phyloP scores from a whole-genome alignment of 2,888 invertebrate species.

The Chaetogeoica ovagalla region DNA sequence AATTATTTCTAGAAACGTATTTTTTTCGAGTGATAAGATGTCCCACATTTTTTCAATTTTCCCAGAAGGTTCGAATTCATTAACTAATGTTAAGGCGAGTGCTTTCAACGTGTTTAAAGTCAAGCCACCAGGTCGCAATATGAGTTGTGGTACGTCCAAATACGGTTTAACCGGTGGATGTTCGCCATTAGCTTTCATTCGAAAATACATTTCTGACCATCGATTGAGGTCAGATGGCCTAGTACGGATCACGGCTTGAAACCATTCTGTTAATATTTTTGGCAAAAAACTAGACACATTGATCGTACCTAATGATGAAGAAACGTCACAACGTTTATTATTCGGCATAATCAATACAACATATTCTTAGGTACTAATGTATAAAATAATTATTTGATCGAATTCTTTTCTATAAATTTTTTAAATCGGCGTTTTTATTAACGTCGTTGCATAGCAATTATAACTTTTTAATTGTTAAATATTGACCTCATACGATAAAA shows the following conservation, averaged over 20 bases:
- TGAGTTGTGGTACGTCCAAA: neutral
- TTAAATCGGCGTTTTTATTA: no score
- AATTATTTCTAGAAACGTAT: neutral
- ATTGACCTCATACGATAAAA: no score
- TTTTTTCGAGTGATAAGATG: constrained; percentile 17
- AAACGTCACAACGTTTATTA: no score
- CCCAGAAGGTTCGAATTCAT: neutral
- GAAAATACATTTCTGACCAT: constrained; percentile 34
- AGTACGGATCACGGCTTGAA: constrained; percentile 22
- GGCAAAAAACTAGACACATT: neutral
- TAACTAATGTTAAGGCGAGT: neutral
- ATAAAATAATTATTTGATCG: no score
- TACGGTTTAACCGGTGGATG: constrained; percentile 74
- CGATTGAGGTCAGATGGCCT: neutral
- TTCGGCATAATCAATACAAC: no score
- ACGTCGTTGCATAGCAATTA: no score
- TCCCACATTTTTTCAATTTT: constrained; percentile 32
- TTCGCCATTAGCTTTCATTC: constrained; percentile 66
- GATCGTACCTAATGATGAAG: no score
- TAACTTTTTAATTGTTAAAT: no score
- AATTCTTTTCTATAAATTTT: no score
- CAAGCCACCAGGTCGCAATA: constrained; percentile 1
- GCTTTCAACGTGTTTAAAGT: constrained; percentile 7
- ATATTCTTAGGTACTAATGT: no score
- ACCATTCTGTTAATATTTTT: constrained; percentile 27